Evolutionary conservation across 2,888 invertebrate species (phyloP), one percentile per base, ranked within the genome.

Genomic region (Hermodice carunculata): DNA sequence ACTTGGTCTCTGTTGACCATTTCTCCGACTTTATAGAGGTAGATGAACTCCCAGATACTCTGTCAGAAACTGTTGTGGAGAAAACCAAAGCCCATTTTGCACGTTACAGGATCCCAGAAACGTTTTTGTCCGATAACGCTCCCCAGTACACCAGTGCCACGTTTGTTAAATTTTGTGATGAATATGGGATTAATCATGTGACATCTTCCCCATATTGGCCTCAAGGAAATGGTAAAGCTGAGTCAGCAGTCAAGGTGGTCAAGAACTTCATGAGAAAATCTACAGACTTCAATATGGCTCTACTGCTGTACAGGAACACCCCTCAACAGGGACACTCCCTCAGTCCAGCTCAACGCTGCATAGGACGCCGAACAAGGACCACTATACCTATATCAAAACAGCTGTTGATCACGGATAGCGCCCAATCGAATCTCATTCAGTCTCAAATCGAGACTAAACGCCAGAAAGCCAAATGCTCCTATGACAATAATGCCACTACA

Each of bases 201-300:
- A 60, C 60, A 2, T n/a, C 28, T 6, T 51, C 51, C 11, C 60
- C 59, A 24, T 59, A 59, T 6, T 37, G 26, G 6, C 34, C 59
- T n/a, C 60, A 60, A 19, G 60, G 60, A 3, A 60, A 60, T 51
- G 51, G 51, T 11, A 49, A 49, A 29, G 51, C 51, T 17, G 51
- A 49, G 28, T 24, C 51, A 26, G 6, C 28, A 11, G 51, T 49
- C 8, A 49, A 49, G 28, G 28, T 49, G 8, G 28, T 49, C 4
- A 49, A 49, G 28, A 26, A 22, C 51, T 17, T 49, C 8, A 6
- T 49, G 40, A 32, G 24, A 29, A 34, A 60, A 19, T 34, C 37
- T 60, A 22, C 5, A 37, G 26, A 37, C 28, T 26, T 19, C 2
- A 40, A 22, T 28, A 51, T 19, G 5, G 51, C 60, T n/a, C 6